Base-by-base conservation (phyloP, 2,797 vertebrate genomes). In the Odontamblyopus lacepedii region DNA sequence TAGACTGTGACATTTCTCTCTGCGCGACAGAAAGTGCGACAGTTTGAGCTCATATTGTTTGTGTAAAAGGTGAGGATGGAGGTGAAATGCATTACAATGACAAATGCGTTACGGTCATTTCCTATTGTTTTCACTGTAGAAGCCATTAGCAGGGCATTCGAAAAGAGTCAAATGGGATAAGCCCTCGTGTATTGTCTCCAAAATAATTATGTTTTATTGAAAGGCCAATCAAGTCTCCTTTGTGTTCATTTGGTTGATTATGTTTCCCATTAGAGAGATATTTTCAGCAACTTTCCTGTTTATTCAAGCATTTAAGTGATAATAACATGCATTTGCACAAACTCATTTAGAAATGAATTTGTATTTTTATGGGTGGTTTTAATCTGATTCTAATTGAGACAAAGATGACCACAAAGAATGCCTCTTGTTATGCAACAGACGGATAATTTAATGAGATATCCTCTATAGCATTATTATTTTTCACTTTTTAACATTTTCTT, bases 1-100 rank as follows among this genome's bases (percentile, higher is more conserved):
- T 30, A 15, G 16, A 1, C 5, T 56, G 4, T 69, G 23, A 57
- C 18, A 69, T 71, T 35, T 64, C 50, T 44, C 55, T 75, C 73
- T 44, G 19, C 65, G 59, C 13, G 19, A 51, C 23, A 64, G 65
- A 64, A 38, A 66, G 32, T 57, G 32, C 6, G 0, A 35, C 15
- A 15, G 60, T 70, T 67, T 70, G 8, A 63, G 59, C 50, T 5
- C 0, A 4, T 26, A 57, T 63, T 50, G 8, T 73, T 32, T 59
- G 71, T 26, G 67, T 62, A 18, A 73, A 38, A 67, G 62, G 57
- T 19, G 61, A 75, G 30, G 32, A 74, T 41, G 3, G 9, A 44
- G 41, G 51, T 68, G 44, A 71, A 57, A 77, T 3, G n/a, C 38
- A 27, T 64, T 64, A 64, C 38, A 48, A 35, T 69, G 23, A 61